Base-by-base conservation (phyloP, 2,113 vertebrate genomes). In the Rutilus rutilus region DNA sequence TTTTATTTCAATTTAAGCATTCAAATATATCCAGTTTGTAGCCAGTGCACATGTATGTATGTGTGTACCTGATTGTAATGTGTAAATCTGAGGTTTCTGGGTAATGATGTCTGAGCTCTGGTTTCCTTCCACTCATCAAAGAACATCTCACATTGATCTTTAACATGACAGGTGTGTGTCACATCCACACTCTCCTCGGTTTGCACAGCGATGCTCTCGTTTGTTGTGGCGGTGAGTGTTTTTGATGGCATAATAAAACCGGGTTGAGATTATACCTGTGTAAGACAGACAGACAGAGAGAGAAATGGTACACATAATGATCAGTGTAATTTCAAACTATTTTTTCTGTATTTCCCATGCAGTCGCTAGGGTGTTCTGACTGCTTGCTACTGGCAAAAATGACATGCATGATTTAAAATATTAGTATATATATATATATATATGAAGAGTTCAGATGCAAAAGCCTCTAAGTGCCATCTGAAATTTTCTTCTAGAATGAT, bases 141-240 rank as follows among this genome's bases (percentile, higher is more conserved):
- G 57, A 90, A 93, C 47, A 95, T 92, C 78, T 97, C 96, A 92
- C 93, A 93, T 71, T 96, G 96, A 92, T 98, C 97, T 0, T 97
- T 97, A 86, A 97, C 96, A 50, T 97, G 96, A 84, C 97, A 97
- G 0, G 96, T 97, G 90, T 95, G 97, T 87, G 96, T 97, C 88
- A 97, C 95, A 92, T 96, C 97, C 91, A 98, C 98, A 85, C 97
- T 95, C 0, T 99, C 97, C 0, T 95, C 96, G 96, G 97, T 30
- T 17, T 80, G 59, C 27, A 19, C 36, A 11, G n/a, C 4, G 15
- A 80, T 45, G 59, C 59, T 47, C 21, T 64, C 3, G n/a, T 64
- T 64, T 62, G 59, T 14, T 47, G 39, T 65, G 59, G 17, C 7
- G 3, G 2, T 4, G 42, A 27, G 42, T 27, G 71, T 50, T 47